Evolutionary conservation across 2,888 invertebrate genomes (phyloP).

Genomic region (Drosophila conformis): DNA sequence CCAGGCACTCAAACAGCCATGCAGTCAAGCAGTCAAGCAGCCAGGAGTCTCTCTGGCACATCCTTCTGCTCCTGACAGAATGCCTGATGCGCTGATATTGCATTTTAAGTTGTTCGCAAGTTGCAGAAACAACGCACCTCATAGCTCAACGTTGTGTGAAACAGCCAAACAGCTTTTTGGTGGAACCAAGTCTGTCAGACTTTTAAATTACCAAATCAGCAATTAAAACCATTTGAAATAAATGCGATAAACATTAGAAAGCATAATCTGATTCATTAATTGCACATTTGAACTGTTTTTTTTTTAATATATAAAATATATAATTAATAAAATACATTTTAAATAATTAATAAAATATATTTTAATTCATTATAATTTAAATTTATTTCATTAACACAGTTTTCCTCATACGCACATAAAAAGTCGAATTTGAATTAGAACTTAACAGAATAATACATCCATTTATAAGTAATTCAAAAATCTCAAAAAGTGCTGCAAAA

Average conservation of each 20-base stretch:
- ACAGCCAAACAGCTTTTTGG: neutral
- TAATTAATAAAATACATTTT: neutral
- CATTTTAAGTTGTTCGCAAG: slow-evolving; percentile 17
- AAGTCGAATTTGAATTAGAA: neutral
- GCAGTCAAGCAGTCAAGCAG: neutral
- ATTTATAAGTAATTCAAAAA: neutral
- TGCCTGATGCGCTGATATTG: slow-evolving; percentile 42
- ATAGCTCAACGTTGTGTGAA: neutral
- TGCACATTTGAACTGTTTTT: neutral
- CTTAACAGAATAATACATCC: neutral
- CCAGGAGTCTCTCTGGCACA: neutral
- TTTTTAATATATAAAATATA: neutral
- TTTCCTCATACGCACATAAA: neutral
- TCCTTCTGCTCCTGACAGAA: slow-evolving; percentile 24
- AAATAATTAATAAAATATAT: neutral
- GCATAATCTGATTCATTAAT: neutral
- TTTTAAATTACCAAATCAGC: neutral
- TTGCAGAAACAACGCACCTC: neutral
- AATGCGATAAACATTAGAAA: neutral
- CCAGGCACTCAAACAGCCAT: slow-evolving; percentile 1
- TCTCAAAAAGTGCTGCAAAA: neutral
- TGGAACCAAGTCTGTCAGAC: neutral
- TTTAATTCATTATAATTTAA: neutral
- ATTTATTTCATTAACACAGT: neutral
- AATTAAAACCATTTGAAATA: neutral